phyloP scores from a whole-genome alignment of 2,888 invertebrate genomes.

The Hedychridium roseum region DNA sequence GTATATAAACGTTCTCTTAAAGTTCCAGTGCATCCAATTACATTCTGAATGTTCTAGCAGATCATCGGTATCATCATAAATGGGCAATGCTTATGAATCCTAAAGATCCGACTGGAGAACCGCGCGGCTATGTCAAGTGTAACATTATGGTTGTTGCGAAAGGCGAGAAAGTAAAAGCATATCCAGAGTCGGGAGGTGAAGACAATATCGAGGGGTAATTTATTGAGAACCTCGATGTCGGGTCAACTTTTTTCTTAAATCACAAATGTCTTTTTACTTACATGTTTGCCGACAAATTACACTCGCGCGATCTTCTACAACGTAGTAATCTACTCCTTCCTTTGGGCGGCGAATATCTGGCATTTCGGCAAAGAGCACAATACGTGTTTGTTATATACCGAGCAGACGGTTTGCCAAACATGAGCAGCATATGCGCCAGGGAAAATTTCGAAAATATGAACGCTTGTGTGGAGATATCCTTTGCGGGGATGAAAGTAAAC shows the following conservation, averaged over 20 bases:
- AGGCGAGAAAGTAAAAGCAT: conserved; percentile 71
- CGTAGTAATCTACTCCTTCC: conserved; percentile 75
- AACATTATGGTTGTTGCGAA: conserved; percentile 79
- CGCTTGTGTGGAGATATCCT: conserved; percentile 68
- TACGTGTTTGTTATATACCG: conserved; percentile 67
- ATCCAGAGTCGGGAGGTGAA: conserved; percentile 67
- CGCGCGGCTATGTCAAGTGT: conserved; percentile 82
- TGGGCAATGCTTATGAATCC: conserved; percentile 82
- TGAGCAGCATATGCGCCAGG: conserved; percentile 37
- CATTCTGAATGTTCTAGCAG: conserved; percentile 62
- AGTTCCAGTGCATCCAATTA: conserved; percentile 12
- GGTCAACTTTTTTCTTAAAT: not conserved
- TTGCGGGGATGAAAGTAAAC: conserved; percentile 71
- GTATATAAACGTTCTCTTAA: not conserved
- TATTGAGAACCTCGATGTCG: not conserved
- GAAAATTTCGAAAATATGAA: conserved; percentile 51
- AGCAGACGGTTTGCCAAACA: conserved; percentile 67
- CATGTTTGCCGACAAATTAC: conserved; percentile 17
- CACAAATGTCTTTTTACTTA: not conserved
- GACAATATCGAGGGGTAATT: conserved; percentile 77
- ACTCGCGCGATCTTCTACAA: conserved; percentile 6
- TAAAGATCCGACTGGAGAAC: conserved; percentile 67
- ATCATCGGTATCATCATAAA: conserved; percentile 84
- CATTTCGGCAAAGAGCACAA: conserved; percentile 65
- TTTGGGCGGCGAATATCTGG: conserved; percentile 64